These are phyloP conservation scores for Dromiciops gliroides DNA, from an alignment of 2,113 vertebrate species.

Conservation along the genomic window DNA sequence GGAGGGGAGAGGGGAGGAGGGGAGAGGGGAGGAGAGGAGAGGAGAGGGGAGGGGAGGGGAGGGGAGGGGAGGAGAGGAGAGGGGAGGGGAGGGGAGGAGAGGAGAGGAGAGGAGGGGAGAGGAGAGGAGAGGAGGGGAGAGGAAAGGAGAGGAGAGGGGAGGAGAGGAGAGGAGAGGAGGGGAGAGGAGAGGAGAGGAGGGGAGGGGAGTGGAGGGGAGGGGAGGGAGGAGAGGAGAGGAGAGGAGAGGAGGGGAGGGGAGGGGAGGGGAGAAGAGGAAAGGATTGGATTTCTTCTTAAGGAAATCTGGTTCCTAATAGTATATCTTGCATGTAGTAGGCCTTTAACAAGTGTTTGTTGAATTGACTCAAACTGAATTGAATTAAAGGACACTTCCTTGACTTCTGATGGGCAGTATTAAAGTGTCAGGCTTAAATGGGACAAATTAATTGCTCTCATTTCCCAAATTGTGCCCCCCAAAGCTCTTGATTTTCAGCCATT, in stretches of 20 bases:
- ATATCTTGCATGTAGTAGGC: neutral
- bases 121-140: slow-evolving; percentile 59
- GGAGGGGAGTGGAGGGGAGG: too few species aligned
- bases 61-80: neutral
- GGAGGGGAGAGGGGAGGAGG: too few species aligned
- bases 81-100: too few species aligned
- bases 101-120: neutral
- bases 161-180: neutral
- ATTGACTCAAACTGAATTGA: neutral
- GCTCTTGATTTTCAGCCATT: slow-evolving; percentile 67
- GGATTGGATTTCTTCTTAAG: neutral
- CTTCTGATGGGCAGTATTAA: slow-evolving; percentile 60
- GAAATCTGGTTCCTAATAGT: neutral
- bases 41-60: too few species aligned
- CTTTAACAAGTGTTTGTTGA: neutral
- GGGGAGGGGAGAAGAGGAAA: too few species aligned
- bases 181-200: neutral
- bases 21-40: too few species aligned
- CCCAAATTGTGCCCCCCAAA: slow-evolving; percentile 67
- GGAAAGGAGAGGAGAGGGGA: slow-evolving; percentile 52
- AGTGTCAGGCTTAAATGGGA: slow-evolving; percentile 75
- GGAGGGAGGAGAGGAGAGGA: too few species aligned
- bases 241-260: too few species aligned
- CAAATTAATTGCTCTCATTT: slow-evolving; percentile 76
- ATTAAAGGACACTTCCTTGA: slow-evolving; percentile 67